Conservation (phyloP, 2,113 vertebrate genomes). For the Tychaedon coryphoeus region DNA sequence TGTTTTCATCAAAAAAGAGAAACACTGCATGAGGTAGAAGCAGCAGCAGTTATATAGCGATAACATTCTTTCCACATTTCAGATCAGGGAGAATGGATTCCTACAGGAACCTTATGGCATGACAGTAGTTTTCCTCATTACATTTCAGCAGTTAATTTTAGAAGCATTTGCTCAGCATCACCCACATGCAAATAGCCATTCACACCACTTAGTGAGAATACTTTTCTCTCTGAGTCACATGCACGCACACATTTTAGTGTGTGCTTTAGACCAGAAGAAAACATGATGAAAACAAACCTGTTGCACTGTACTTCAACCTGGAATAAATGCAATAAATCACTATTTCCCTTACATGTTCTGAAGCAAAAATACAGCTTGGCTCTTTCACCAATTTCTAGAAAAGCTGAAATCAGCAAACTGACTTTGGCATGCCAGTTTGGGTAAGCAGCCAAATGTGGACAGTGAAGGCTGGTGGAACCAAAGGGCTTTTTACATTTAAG, state of each 20-base stretch:
- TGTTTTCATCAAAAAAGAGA: not conserved
- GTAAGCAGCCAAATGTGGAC: not conserved
- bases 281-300: not conserved
- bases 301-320: not conserved
- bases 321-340: conserved; percentile 1
- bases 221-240: fast-evolving
- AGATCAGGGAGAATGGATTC: not conserved
- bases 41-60: not conserved
- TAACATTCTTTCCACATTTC: not conserved
- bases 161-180: not conserved
- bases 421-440: not conserved
- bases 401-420: not conserved
- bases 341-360: not conserved
- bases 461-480: not conserved
- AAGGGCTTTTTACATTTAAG: not conserved
- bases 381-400: not conserved
- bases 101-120: not conserved
- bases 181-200: not conserved
- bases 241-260: not conserved
- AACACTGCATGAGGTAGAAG: not conserved
- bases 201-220: not conserved
- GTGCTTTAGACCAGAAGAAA: not conserved
- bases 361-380: not conserved
- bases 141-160: not conserved
- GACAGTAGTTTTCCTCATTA: not conserved